These are phyloP conservation scores for Pocillopora grandis DNA, from an alignment of 92 coral and sea anemone genomes.

Conservation along the genomic window DNA sequence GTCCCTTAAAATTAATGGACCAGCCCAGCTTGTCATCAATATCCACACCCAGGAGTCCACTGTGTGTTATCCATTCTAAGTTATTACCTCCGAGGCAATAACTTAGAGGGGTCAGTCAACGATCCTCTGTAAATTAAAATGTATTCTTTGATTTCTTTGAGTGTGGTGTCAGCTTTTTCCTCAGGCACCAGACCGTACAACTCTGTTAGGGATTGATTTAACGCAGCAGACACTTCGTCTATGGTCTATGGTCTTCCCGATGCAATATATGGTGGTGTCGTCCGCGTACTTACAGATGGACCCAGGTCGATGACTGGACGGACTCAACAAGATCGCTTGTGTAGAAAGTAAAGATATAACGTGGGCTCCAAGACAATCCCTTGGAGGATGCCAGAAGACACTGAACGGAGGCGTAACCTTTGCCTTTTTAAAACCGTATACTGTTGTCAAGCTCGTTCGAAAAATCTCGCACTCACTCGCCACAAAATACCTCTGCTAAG, in stretches of 20 bases:
- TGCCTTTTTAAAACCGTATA: too few species aligned
- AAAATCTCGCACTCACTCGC: too few species aligned
- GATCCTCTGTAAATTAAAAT: slow-evolving; percentile 25
- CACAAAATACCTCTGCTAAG: too few species aligned
- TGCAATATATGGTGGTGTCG: slow-evolving; percentile 35
- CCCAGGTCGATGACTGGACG: too few species aligned
- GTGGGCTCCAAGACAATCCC: too few species aligned
- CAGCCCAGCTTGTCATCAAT: slow-evolving; percentile 11
- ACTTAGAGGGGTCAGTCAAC: slow-evolving; percentile 20
- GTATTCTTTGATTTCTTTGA: slow-evolving; percentile 36
- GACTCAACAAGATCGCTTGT: too few species aligned
- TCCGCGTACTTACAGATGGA: not conserved
- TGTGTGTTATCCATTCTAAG: slow-evolving; percentile 1
- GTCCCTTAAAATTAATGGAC: not conserved
- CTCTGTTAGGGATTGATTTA: slow-evolving; percentile 42
- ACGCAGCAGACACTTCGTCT: slow-evolving; percentile 8
- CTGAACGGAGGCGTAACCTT: too few species aligned
- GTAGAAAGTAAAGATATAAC: too few species aligned
- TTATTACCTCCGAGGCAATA: not conserved
- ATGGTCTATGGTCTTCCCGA: slow-evolving; percentile 18
- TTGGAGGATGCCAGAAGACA: too few species aligned
- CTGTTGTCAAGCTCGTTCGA: too few species aligned
- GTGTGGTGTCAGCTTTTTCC: slow-evolving; percentile 47
- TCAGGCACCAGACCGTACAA: slow-evolving; percentile 30
- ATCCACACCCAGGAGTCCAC: slow-evolving; percentile 3